These are phyloP conservation scores for Sycobia sp. DNA, from an alignment of 1,140 invertebrate genomes.

Conservation along the genomic window DNA sequence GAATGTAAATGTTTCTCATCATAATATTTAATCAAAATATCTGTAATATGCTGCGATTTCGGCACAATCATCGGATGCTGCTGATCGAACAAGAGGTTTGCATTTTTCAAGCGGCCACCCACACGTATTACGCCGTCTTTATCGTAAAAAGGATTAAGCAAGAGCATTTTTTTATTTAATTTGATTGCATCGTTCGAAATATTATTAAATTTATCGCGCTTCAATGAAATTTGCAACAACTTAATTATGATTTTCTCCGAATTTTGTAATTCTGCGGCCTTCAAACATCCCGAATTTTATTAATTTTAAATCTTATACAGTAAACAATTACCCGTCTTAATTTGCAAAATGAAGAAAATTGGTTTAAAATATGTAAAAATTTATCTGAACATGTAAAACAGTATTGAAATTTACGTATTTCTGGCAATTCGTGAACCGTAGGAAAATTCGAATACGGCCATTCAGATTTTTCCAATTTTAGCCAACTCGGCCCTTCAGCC, in stretches of 20 bases:
- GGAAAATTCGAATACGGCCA: too few species aligned
- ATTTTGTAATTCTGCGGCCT: neutral
- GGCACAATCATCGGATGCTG: slow-evolving; percentile 52
- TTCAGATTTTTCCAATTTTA: too few species aligned
- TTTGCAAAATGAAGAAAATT: too few species aligned
- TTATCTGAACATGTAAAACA: too few species aligned
- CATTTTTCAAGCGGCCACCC: slow-evolving; percentile 49
- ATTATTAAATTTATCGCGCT: neutral
- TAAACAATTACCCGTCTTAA: too few species aligned
- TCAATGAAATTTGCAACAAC: slow-evolving; percentile 7
- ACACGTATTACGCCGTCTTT: slow-evolving; percentile 47
- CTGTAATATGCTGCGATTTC: slow-evolving; percentile 31
- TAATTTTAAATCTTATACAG: neutral
- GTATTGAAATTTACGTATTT: too few species aligned
- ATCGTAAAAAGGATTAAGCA: slow-evolving; percentile 41
- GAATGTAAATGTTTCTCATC: slow-evolving; percentile 43
- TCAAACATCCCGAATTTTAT: neutral
- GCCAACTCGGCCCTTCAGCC: too few species aligned
- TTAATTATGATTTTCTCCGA: neutral
- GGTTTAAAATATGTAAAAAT: too few species aligned
- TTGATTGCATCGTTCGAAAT: neutral
- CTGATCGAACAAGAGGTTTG: slow-evolving; percentile 38
- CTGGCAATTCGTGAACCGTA: too few species aligned
- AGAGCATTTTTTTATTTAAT: slow-evolving; percentile 13
- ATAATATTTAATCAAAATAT: slow-evolving; percentile 26